Evolutionary conservation across 2,797 vertebrate species (phyloP), one percentile per base, ranked within the genome.

Genomic region (Philypnodon macrostomus): DNA sequence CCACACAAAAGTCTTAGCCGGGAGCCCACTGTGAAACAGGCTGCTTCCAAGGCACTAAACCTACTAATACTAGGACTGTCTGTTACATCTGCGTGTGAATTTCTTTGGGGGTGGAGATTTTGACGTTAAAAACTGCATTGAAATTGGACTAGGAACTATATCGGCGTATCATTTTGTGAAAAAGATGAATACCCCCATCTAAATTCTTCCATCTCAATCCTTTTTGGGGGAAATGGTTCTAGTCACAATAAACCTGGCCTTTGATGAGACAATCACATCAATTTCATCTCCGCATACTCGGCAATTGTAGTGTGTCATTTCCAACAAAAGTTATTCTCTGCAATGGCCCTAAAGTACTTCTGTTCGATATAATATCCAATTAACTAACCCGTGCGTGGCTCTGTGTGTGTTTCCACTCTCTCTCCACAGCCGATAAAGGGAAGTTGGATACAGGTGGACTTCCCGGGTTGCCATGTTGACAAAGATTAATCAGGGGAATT

Each of bases 291-390:
- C 40, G 56, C 14, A 1, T 30, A 56, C 52, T 45, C 65, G 19
- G 39, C 65, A 53, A 75, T 57, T 53, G 54, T 56, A 57, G 47
- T 4, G 7, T n/a, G n/a, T n/a, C n/a, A n/a, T 52, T 63, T 53
- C 57, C 51, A 58, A 59, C 50, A 73, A 77, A 85, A 68, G 56
- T 75, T 75, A 53, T 73, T 70, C 78, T 77, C 59, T 73, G 58
- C 48, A 42, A 54, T 50, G 53, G 53, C 60, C 66, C 53, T 56
- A 58, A 82, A 80, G 54, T 67, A 65, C 69, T 71, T 75, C 46
- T 53, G 67, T 66, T 84, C 68, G 51, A 77, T 84, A 75, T 76
- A 72, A 81, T 78, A 79, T 79, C 70, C 63, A 81, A 79, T 84
- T 77, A 81, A 74, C 66, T 65, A 63, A 67, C 60, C 45, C 55